A percentile compares a stretch with the other conserved stretches of the same genome.
phyloP scores from a whole-genome alignment of 2,113 vertebrate species.

The Daphoenositta chrysoptera region DNA sequence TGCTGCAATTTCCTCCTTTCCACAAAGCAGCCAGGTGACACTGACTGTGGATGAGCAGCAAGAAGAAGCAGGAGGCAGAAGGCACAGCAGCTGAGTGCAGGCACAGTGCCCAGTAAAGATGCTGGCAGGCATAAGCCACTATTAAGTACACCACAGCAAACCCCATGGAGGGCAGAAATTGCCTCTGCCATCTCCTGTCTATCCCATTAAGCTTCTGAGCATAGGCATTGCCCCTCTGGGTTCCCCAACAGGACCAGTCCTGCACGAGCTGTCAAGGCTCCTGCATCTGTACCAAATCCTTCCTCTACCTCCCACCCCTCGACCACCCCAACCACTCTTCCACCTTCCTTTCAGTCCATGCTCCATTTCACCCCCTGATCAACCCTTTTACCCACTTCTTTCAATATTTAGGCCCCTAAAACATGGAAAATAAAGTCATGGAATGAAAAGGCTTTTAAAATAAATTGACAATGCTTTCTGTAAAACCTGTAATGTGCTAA shows the following conservation, averaged over 20 bases:
- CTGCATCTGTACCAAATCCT: accelerated
- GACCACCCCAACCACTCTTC: neutral
- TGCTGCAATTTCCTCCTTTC: neutral
- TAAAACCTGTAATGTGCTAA: neutral
- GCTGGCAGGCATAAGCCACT: neutral
- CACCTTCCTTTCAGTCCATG: neutral
- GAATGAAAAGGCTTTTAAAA: neutral
- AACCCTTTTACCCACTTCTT: neutral
- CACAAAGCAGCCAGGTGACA: neutral
- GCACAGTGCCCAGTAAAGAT: neutral
- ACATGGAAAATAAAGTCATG: neutral
- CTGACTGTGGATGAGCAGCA: neutral
- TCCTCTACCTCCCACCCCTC: neutral
- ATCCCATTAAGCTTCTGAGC: neutral
- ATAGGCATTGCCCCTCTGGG: neutral
- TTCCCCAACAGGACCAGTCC: neutral
- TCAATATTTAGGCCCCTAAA: neutral
- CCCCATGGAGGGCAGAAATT: neutral
- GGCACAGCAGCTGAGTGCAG: neutral
- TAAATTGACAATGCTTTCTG: neutral
- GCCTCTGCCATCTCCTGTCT: neutral
- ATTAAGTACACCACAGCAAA: neutral
- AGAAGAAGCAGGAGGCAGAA: neutral
- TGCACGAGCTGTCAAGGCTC: neutral
- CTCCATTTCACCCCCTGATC: neutral